Conservation (phyloP, 2,888 invertebrate genomes). For the Listrodromus nycthemerus region DNA sequence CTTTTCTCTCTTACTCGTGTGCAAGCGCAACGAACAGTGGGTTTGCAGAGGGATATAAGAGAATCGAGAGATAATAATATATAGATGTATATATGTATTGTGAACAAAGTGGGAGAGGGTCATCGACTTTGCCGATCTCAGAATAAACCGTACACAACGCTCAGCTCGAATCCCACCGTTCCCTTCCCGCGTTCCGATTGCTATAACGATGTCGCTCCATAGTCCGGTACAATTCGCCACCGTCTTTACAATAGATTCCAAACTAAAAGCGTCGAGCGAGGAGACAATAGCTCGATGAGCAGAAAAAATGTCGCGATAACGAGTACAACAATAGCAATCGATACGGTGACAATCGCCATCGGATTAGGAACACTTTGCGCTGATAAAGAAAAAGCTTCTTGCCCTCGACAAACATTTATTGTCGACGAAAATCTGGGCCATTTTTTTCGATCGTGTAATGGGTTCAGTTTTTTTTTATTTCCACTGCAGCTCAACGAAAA, state of each 20-base stretch:
- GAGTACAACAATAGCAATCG: background rate
- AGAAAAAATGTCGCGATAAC: conserved; percentile 17
- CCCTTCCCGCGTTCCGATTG: conserved; percentile 61
- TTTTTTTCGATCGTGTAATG: too few relatives aligned
- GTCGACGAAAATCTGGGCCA: too few relatives aligned
- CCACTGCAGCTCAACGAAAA: too few relatives aligned
- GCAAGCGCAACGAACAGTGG: conserved; percentile 48
- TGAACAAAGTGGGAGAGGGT: conserved; percentile 55
- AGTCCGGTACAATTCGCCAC: conserved; percentile 43
- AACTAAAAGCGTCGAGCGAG: background rate
- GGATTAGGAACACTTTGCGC: too few relatives aligned
- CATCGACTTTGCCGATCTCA: conserved; percentile 71
- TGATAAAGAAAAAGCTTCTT: too few relatives aligned
- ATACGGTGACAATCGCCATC: too few relatives aligned
- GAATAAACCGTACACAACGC: conserved; percentile 67
- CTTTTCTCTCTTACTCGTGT: background rate
- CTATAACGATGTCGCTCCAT: conserved; percentile 67
- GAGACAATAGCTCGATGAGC: background rate
- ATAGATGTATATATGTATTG: background rate
- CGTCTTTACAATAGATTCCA: conserved; percentile 44
- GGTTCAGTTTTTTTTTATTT: too few relatives aligned
- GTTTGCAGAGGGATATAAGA: conserved; percentile 30
- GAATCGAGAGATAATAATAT: conserved; percentile 32
- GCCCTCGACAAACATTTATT: too few relatives aligned
- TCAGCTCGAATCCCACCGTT: background rate